Evolutionary conservation across 2,888 invertebrate species (phyloP).

Genomic region (Microdon myrmicae): DNA sequence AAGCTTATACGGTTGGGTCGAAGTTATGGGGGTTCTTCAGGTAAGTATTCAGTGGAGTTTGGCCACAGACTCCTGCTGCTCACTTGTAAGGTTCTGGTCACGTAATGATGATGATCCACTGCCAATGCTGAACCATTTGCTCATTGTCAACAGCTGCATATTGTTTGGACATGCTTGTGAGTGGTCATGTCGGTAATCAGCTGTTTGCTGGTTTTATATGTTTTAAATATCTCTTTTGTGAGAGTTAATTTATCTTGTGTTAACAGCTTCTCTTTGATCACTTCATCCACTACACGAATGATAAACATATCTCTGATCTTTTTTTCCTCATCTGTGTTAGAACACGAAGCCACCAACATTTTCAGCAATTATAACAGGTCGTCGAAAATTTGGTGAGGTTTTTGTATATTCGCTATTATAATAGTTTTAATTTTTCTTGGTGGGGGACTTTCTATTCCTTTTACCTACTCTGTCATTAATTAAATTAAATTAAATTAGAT

Average conservation of each 20-base stretch:
- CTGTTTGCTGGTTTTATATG: slow-evolving; percentile 5
- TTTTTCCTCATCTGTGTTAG: background rate
- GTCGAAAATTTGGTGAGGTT: slow-evolving; percentile 1
- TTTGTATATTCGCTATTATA: slow-evolving; percentile 1
- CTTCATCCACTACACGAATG: slow-evolving; percentile 4
- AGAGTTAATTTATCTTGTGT: slow-evolving; percentile 4
- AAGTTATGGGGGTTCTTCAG: too few species aligned
- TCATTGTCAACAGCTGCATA: background rate
- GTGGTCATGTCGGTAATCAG: slow-evolving; percentile 5
- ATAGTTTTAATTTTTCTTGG: slow-evolving; percentile 7
- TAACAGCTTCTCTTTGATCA: slow-evolving; percentile 8
- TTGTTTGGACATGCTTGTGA: slow-evolving; percentile 1
- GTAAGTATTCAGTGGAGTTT: too few species aligned
- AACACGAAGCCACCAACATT: slow-evolving; percentile 1
- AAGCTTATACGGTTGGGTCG: too few species aligned
- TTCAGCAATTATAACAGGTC: background rate
- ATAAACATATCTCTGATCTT: slow-evolving; percentile 9
- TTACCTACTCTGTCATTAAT: too few species aligned
- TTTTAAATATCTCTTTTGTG: background rate
- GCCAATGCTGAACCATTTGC: background rate
- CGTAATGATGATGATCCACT: background rate
- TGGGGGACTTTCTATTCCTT: too few species aligned
- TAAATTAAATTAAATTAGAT: too few species aligned
- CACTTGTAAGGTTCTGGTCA: too few species aligned
- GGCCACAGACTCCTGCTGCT: too few species aligned